Evolutionary conservation across 2,797 vertebrate genomes (phyloP), one percentile per base, ranked within the genome.

Genomic region (Chelon labrosus): DNA sequence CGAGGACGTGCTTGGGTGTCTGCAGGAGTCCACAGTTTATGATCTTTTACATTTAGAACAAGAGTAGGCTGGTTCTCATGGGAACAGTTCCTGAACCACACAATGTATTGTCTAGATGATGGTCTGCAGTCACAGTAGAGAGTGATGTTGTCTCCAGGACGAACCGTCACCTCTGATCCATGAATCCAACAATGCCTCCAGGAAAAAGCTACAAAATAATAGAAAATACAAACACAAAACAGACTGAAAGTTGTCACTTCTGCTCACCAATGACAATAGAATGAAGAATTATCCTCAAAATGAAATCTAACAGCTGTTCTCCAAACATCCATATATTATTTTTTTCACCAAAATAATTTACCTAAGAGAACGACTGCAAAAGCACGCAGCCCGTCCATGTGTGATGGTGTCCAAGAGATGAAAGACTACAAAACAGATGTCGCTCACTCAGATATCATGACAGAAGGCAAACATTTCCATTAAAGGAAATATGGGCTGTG

Each of bases 1-100:
- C 5, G 8, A 61, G 59, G 44, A 47, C 2, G 2, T 19, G 17
- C 16, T n/a, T 1, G 8, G 8, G 8, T 19, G n/a, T n/a, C n/a
- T 16, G 2, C 1, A 16, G 5, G 13, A 17, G 16, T 13, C 44
- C 16, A 46, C 44, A 7, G 6, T 7, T 35, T 7, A 7, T 35
- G 44, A 49, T 19, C 17, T 19, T 20, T 41, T 60, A 3, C 5
- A 42, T 25, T 14, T 1, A 87, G 27, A 38, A 68, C 6, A 19
- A 86, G 67, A 22, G 65, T 3, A 10, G 80, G 80, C 38, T 84
- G 82, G 8, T 84, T 53, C 16, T 65, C 19, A 73, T 90, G 80
- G 22, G 70, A 83, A 16, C 83, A 87, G 54, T 84, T 82, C 20
- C 78, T 78, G 63, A 42, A 80, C 86, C 85, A 89, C 31, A 54